A percentile compares a stretch with the other conserved stretches of the same genome.
Conservation (phyloP, 2,888 invertebrate species). For the Ceraclea dissimilis region DNA sequence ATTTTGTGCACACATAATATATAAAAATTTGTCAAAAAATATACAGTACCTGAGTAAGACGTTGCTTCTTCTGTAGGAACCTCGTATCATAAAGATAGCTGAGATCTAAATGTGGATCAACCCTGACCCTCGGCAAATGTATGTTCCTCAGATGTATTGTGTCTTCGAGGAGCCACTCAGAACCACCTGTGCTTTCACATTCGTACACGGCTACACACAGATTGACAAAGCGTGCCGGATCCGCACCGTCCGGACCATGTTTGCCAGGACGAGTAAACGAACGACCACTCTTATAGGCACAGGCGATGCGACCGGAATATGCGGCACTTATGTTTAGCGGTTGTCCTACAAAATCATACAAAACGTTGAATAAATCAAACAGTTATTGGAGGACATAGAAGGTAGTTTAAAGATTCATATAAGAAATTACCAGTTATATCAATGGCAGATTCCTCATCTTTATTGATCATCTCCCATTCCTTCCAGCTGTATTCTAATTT, state of each 20-base stretch:
- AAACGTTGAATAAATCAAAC: background rate
- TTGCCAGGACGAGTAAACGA: slow-evolving; percentile 68
- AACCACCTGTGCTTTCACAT: slow-evolving; percentile 96
- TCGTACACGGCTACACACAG: slow-evolving; percentile 95
- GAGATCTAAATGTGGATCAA: slow-evolving; percentile 75
- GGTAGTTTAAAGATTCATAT: too few species aligned
- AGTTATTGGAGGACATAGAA: too few species aligned
- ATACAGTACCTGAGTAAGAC: slow-evolving; percentile 58
- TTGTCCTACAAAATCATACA: slow-evolving; percentile 49
- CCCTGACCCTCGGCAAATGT: slow-evolving; percentile 72
- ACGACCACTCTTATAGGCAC: slow-evolving; percentile 91
- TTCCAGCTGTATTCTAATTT: slow-evolving; percentile 65
- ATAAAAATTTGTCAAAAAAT: too few species aligned
- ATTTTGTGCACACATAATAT: too few species aligned
- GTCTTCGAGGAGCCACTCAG: slow-evolving; percentile 91
- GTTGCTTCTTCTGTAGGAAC: slow-evolving; percentile 73
- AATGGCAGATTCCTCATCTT: slow-evolving; percentile 55
- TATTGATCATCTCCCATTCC: slow-evolving; percentile 85
- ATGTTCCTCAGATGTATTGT: slow-evolving; percentile 92
- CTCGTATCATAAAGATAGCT: slow-evolving; percentile 75
- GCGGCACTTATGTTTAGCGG: slow-evolving; percentile 93
- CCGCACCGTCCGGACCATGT: slow-evolving; percentile 34
- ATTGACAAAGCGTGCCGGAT: slow-evolving; percentile 78
- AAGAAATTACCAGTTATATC: slow-evolving; percentile 60
- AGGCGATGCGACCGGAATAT: slow-evolving; percentile 94